Evolutionary conservation across 2,797 vertebrate genomes (phyloP).

Genomic region (Nannoperca australis): DNA sequence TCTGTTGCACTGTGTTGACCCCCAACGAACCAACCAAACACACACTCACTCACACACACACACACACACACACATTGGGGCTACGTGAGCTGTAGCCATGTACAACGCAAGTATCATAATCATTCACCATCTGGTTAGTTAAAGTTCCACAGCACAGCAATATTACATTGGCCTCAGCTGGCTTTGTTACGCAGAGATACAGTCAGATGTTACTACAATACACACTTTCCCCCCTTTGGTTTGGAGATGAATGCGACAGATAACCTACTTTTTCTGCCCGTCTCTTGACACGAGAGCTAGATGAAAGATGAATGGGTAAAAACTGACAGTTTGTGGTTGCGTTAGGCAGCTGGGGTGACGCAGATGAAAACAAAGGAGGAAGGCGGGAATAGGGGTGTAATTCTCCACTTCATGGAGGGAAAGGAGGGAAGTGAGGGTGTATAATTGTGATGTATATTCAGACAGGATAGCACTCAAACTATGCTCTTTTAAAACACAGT

Average conservation of each 20-base stretch:
- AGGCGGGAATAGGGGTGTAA: background rate
- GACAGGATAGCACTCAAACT: constrained; percentile 24
- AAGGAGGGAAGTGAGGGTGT: constrained; percentile 4
- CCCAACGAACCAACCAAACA: background rate
- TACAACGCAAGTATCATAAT: constrained; percentile 69
- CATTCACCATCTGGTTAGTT: constrained; percentile 75
- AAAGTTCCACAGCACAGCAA: constrained; percentile 76
- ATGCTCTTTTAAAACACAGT: constrained; percentile 19
- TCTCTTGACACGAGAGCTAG: constrained; percentile 43
- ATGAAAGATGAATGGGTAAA: constrained; percentile 32
- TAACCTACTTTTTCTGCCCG: constrained; percentile 60
- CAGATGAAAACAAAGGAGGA: constrained; percentile 9
- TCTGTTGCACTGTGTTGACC: constrained; percentile 64
- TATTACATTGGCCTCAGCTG: constrained; percentile 67
- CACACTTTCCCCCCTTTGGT: constrained; percentile 25
- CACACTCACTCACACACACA: constrained; percentile 46
- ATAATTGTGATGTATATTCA: constrained; percentile 11
- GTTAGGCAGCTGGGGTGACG: constrained; percentile 17
- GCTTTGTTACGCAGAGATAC: constrained; percentile 71
- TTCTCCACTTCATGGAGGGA: constrained; percentile 25
- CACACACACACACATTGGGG: constrained; percentile 53
- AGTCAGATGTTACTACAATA: constrained; percentile 56
- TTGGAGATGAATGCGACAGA: constrained; percentile 65
- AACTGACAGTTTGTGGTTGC: constrained; percentile 52
- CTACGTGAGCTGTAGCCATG: constrained; percentile 63